These are phyloP conservation scores for Chorisops tibialis DNA, from an alignment of 2,888 invertebrate species.

Conservation along the genomic window DNA sequence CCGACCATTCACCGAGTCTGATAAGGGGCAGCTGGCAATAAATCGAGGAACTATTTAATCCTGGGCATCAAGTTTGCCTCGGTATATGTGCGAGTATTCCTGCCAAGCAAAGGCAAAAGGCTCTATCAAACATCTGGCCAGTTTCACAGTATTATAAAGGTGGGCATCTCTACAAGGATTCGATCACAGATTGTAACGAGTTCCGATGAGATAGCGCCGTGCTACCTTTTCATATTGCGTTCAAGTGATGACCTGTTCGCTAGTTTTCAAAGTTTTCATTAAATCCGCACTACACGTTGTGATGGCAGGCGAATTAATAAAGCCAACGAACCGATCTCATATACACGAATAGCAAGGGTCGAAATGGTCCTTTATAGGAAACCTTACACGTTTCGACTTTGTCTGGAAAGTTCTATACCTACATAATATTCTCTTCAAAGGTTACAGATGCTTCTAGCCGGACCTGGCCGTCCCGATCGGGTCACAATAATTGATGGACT, in stretches of 20 bases:
- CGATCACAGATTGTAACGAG: too few relatives aligned
- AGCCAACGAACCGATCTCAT: background rate
- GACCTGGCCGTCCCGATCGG: constrained; percentile 12
- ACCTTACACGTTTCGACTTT: constrained; percentile 14
- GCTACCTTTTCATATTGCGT: background rate
- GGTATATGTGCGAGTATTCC: background rate
- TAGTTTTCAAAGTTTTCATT: constrained; percentile 27
- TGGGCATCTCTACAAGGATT: too few relatives aligned
- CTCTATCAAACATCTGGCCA: background rate
- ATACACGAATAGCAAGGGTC: background rate
- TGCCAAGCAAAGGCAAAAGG: background rate
- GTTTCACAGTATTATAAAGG: too few relatives aligned
- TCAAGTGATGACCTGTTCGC: constrained; percentile 2
- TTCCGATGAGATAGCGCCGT: too few relatives aligned
- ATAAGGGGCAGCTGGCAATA: constrained; percentile 15
- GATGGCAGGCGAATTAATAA: constrained; percentile 23
- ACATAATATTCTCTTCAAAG: constrained; percentile 19
- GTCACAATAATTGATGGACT: constrained; percentile 33
- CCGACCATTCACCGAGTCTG: constrained; percentile 11
- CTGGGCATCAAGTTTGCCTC: background rate
- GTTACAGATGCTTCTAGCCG: constrained; percentile 10
- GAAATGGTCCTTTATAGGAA: background rate
- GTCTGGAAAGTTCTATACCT: constrained; percentile 23
- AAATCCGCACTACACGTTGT: constrained; percentile 16
- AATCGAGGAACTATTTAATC: constrained; percentile 24